Evolutionary conservation across 2,888 invertebrate species (phyloP), one percentile per base, ranked within the genome.

Genomic region (Pecten maximus): DNA sequence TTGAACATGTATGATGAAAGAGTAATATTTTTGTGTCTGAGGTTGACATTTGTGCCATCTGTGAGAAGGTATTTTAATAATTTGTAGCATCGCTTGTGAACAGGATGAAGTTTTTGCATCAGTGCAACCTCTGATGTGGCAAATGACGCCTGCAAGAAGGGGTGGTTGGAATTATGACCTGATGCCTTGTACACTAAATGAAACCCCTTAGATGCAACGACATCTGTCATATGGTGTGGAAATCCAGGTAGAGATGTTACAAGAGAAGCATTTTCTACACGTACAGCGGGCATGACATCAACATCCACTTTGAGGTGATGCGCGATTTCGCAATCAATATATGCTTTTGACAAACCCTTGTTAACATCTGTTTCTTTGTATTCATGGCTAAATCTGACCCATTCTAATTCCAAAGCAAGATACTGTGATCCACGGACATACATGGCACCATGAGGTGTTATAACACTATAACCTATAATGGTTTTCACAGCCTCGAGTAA

Each of bases 1-100:
- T 88, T 88, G 40, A 88, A 40, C 88, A 88, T 40, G 40, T 88
- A 88, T 40, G 88, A 88, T 40, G 88, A 88, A 23, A 88, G 28
- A 40, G 40, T 35, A 40, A 88, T 88, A 88, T 44, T 88, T 23
- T 88, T 88, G 19, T 16, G n/a, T 40, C 15, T 40, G 40, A 12
- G 10, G 44, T 88, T 88, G n/a, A 88, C 28, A 88, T 88, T 88
- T 0, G 88, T 88, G 16, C 88, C 88, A 28, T 88, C 88, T 40
- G 44, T 44, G 12, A 88, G 88, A 88, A 88, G 88, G 23, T 88
- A 88, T 19, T 88, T 88, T 10, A 88, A 19, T 40, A 88, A 12
- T 39, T 40, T 88, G 88, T 88, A 88, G 40, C 88, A 88, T 15
- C 40, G 39, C 40, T 88, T 88, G 44, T 88, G 88, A 28, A 88